These are phyloP conservation scores for Cyclargus thomasi DNA, from an alignment of 1,140 invertebrate genomes.

Conservation along the genomic window DNA sequence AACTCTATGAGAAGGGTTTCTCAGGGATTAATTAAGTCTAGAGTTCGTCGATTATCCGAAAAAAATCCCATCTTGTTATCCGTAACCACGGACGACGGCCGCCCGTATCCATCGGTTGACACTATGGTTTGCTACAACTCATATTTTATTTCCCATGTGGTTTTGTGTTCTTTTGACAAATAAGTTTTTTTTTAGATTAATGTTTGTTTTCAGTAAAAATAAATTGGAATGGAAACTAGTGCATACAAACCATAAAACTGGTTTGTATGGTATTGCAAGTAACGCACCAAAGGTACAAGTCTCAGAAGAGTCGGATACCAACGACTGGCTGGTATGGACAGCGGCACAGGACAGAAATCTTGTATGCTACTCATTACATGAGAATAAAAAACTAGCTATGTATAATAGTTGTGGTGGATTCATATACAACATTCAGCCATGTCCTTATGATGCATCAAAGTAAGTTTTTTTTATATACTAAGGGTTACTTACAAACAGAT, in stretches of 20 bases:
- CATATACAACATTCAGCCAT: slow-evolving; percentile 79
- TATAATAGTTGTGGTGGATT: slow-evolving; percentile 80
- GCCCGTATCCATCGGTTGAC: too few species aligned
- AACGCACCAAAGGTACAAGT: slow-evolving; percentile 45
- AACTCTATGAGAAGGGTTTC: too few species aligned
- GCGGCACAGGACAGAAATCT: slow-evolving; percentile 79
- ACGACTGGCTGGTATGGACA: slow-evolving; percentile 75
- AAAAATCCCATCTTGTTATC: too few species aligned
- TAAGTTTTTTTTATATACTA: slow-evolving; percentile 36
- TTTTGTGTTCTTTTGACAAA: too few species aligned
- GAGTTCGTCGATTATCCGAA: too few species aligned
- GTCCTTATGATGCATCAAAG: slow-evolving; percentile 82
- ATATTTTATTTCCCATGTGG: too few species aligned
- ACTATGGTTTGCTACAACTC: too few species aligned
- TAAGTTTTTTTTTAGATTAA: too few species aligned
- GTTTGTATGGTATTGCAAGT: slow-evolving; percentile 41
- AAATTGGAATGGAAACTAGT: slow-evolving; percentile 46
- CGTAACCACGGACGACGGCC: too few species aligned
- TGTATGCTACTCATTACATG: slow-evolving; percentile 72
- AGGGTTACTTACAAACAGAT: too few species aligned
- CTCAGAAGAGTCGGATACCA: slow-evolving; percentile 3
- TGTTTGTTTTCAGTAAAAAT: slow-evolving; percentile 49
- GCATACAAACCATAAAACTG: slow-evolving; percentile 45
- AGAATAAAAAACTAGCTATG: slow-evolving; percentile 55
- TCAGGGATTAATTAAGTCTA: too few species aligned